Conservation (phyloP, 2,888 invertebrate species). For the Cryptocheilus praepositus region DNA sequence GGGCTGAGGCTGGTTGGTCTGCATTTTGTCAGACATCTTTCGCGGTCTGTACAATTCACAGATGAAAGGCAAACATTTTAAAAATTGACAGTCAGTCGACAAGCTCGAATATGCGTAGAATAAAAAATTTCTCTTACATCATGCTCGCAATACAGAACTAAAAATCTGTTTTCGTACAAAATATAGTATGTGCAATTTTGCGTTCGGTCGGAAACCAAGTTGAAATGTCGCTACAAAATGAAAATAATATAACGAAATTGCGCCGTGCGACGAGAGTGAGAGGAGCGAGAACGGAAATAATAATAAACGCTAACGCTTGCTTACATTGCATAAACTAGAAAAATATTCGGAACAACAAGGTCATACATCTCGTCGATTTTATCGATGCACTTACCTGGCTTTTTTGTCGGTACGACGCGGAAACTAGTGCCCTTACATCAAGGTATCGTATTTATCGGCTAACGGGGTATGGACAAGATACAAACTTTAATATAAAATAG, state of each 20-base stretch:
- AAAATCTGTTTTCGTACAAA: conserved; percentile 2
- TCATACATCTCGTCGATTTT: conserved; percentile 12
- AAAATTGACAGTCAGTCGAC: background rate
- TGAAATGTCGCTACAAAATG: background rate
- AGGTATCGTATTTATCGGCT: no score
- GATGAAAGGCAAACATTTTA: conserved; percentile 6
- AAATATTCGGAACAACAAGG: conserved; percentile 25
- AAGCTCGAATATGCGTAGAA: background rate
- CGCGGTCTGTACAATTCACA: conserved; percentile 15
- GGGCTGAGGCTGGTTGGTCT: conserved; percentile 78
- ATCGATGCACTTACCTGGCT: background rate
- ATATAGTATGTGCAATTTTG: background rate
- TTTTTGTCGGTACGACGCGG: background rate
- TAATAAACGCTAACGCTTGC: conserved; percentile 8
- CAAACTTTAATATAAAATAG: background rate
- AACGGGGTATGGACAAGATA: background rate
- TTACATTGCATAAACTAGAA: conserved; percentile 15
- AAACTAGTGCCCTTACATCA: background rate
- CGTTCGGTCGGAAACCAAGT: background rate
- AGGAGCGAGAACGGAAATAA: background rate
- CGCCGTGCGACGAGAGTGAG: background rate
- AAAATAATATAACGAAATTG: background rate
- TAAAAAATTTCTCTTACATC: background rate
- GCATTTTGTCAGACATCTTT: conserved; percentile 67
- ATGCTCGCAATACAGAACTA: background rate